These are phyloP conservation scores for Noctua janthina DNA, from an alignment of 2,888 invertebrate species.

Conservation along the genomic window DNA sequence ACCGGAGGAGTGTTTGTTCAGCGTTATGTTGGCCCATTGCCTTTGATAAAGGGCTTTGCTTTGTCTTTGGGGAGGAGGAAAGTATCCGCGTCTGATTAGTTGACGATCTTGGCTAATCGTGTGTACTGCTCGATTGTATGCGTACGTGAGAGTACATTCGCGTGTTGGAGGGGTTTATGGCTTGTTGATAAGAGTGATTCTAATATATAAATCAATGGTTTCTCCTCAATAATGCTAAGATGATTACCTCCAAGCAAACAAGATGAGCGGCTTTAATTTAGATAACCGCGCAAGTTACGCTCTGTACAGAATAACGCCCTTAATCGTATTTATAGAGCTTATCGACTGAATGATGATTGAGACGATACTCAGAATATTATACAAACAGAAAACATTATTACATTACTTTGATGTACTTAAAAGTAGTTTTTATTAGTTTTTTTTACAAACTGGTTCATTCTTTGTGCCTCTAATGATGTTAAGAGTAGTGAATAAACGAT, in stretches of 20 bases:
- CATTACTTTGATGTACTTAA: slow-evolving; percentile 26
- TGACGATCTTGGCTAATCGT: slow-evolving; percentile 37
- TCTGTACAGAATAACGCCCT: slow-evolving; percentile 6
- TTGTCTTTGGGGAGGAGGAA: slow-evolving; percentile 42
- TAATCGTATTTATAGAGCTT: slow-evolving; percentile 15
- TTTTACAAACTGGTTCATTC: not conserved
- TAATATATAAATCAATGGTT: slow-evolving; percentile 5
- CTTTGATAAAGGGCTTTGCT: slow-evolving; percentile 38
- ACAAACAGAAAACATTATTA: not conserved
- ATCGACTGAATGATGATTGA: slow-evolving; percentile 8
- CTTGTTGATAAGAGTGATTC: not conserved
- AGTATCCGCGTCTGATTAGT: slow-evolving; percentile 41
- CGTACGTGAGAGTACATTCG: not conserved
- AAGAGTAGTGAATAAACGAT: slow-evolving; percentile 9
- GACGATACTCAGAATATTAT: not conserved
- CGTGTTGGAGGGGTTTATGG: not conserved
- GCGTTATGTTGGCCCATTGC: slow-evolving; percentile 38
- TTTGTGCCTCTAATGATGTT: slow-evolving; percentile 10
- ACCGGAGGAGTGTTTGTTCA: slow-evolving; percentile 23
- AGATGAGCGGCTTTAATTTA: slow-evolving; percentile 24
- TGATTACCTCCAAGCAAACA: slow-evolving; percentile 35
- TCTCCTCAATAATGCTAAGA: slow-evolving; percentile 41
- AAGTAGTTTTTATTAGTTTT: slow-evolving; percentile 7
- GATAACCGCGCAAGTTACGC: slow-evolving; percentile 29
- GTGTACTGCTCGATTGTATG: slow-evolving; percentile 33